These are phyloP conservation scores for Pontoporia blainvillei DNA, from an alignment of 2,113 vertebrate genomes.

Conservation along the genomic window DNA sequence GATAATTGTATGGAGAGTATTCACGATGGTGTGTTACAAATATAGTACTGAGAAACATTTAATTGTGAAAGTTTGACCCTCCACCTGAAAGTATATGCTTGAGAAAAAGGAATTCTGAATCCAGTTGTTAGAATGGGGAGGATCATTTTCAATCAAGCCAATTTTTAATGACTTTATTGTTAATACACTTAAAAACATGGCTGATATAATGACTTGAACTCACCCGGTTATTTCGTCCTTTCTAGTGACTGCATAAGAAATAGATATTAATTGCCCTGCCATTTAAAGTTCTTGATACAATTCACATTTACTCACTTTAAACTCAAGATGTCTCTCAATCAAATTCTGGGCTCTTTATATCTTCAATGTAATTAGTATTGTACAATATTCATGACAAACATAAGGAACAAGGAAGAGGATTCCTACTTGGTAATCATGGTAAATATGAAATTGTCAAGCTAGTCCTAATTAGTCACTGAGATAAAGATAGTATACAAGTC, in stretches of 20 bases:
- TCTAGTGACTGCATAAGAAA: conserved; percentile 52
- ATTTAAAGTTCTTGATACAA: conserved; percentile 63
- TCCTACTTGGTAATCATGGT: conserved; percentile 53
- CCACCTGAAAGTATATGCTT: conserved; percentile 35
- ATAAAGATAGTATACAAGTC: conserved; percentile 39
- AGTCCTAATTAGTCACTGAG: conserved; percentile 60
- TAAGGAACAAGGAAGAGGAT: conserved; percentile 36
- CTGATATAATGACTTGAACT: conserved; percentile 37
- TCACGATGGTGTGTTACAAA: conserved; percentile 40
- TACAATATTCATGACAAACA: conserved; percentile 43
- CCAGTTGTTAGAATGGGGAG: conserved; percentile 9
- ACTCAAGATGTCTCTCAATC: conserved; percentile 64
- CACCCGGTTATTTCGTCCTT: conserved; percentile 42
- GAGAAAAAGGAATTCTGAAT: conserved; percentile 52
- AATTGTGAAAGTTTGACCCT: conserved; percentile 65
- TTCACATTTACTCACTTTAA: conserved; percentile 62
- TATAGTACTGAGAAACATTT: conserved; percentile 53
- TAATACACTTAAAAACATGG: conserved; percentile 56
- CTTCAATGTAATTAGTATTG: conserved; percentile 43
- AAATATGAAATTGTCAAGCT: conserved; percentile 61
- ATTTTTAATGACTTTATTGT: conserved; percentile 58
- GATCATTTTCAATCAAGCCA: conserved; percentile 51
- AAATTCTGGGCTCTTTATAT: conserved; percentile 48
- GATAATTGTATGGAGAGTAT: conserved; percentile 69
- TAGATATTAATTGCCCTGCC: conserved; percentile 46